Evolutionary conservation across 2,888 invertebrate genomes (phyloP), one percentile per base, ranked within the genome.

Genomic region (Plemyria rubiginata): DNA sequence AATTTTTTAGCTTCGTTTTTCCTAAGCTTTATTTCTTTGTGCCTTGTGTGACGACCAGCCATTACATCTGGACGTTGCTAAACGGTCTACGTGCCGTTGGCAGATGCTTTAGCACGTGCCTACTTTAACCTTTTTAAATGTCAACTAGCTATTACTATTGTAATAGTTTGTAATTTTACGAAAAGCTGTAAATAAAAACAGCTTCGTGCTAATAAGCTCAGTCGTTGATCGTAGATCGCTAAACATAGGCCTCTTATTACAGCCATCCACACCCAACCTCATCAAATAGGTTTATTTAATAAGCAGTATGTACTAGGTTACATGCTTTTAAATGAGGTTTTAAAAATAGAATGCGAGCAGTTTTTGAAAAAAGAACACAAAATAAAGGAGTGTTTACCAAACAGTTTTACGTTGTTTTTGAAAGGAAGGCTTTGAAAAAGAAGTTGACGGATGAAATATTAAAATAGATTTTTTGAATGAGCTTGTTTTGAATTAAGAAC

Each of bases 41-140:
- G 0, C 5, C 12, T n/a, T 41, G n/a, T 41, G 22, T 43, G 13
- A 43, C 53, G 3, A 41, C 43, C 8, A 54, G 36, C 15, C 46
- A 22, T 40, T 36, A 12, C 9, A 38, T 29, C 40, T 11, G 49
- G 49, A 54, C 45, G 22, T 56, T 58, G 46, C 38, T 67, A 68
- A 64, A 68, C 50, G 64, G 62, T 46, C 53, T 62, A 67, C 65
- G 63, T 57, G 67, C 68, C 77, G 85, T 84, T 81, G 76, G 85
- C 85, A 86, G 84, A 80, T 86, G 85, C 55, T 48, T 59, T 48
- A 62, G 79, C 77, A 72, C 77, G 73, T 70, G 79, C 75, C 71
- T 50, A 48, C 16, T 16, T 49, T 70, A 74, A 80, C 79, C 78
- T 82, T 80, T 81, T 16, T 38, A 75, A 81, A 82, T 82, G 80